Evolutionary conservation across 1,140 invertebrate genomes (phyloP).

Genomic region (Drosophila saltans): DNA sequence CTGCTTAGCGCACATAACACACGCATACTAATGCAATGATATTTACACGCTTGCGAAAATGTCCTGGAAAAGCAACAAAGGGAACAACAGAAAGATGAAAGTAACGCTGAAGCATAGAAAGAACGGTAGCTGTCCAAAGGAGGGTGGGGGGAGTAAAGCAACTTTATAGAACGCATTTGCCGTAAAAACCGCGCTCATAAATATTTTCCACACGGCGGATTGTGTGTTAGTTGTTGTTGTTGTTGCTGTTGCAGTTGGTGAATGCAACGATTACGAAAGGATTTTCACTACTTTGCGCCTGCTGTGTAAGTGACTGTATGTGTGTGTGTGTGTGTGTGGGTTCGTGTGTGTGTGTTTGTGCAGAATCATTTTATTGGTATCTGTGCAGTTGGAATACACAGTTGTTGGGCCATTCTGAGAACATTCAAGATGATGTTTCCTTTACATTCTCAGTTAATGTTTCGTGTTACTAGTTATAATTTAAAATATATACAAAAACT

Average conservation of each 20-base stretch:
- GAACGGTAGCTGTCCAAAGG: too few species aligned
- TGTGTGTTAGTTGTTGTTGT: slow-evolving; percentile 30
- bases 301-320: slow-evolving; percentile 8
- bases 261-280: slow-evolving; percentile 71
- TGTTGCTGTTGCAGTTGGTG: slow-evolving; percentile 46
- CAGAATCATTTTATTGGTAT: slow-evolving; percentile 33
- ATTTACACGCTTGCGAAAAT: slow-evolving; percentile 60
- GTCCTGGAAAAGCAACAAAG: slow-evolving; percentile 34
- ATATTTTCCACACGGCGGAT: slow-evolving; percentile 73
- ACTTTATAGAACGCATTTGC: slow-evolving; percentile 72
- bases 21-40: slow-evolving; percentile 34
- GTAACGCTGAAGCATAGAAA: not conserved
- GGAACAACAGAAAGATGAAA: not conserved
- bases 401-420: slow-evolving; percentile 29
- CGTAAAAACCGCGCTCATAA: slow-evolving; percentile 75
- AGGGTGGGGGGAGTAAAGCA: not conserved
- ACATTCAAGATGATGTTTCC: slow-evolving; percentile 40
- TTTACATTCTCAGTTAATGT: too few species aligned
- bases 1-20: slow-evolving; percentile 57
- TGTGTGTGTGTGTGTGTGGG: slow-evolving; percentile 13
- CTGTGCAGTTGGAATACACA: slow-evolving; percentile 15
- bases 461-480: not conserved
- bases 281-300: slow-evolving; percentile 68
- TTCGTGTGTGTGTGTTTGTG: not conserved
- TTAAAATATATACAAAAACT: not conserved